Conservation (phyloP, 2,888 invertebrate species). For the Shargacucullia verbasci region DNA sequence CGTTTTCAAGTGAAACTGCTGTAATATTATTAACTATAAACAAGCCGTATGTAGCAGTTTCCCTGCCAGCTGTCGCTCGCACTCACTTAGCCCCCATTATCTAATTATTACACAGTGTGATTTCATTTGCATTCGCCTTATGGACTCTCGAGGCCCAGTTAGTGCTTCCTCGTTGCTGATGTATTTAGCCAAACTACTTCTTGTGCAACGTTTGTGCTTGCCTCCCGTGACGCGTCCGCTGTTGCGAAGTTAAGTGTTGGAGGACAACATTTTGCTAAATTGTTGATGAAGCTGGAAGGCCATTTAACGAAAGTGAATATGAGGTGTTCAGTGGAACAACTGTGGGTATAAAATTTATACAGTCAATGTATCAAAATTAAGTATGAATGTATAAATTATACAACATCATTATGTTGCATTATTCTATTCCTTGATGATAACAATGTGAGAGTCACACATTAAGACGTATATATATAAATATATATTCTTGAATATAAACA, state of each 20-base stretch:
- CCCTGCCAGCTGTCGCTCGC: conserved; percentile 58
- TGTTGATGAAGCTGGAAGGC: conserved; percentile 13
- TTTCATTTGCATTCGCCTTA: conserved; percentile 71
- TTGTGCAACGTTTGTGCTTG: conserved; percentile 72
- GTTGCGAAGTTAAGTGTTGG: conserved; percentile 43
- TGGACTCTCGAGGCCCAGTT: conserved; percentile 68
- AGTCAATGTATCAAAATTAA: conserved; percentile 15
- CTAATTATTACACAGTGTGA: conserved; percentile 76
- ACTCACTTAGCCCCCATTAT: conserved; percentile 68
- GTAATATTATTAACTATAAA: conserved; percentile 63
- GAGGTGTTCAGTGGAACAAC: neutral
- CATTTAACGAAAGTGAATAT: neutral
- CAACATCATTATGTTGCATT: neutral
- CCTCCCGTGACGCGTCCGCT: conserved; percentile 56
- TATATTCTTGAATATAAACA: conserved; percentile 14
- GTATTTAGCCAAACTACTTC: conserved; percentile 55
- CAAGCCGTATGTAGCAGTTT: conserved; percentile 60
- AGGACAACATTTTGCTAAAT: conserved; percentile 15
- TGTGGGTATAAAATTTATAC: neutral
- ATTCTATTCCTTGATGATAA: conserved; percentile 5
- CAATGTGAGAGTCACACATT: conserved; percentile 2
- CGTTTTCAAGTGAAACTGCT: conserved; percentile 73
- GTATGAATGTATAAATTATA: neutral
- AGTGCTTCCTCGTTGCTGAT: conserved; percentile 68
- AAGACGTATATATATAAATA: neutral